Percentiles rank a stretch among this genome's conserved stretches.
Conservation (phyloP, 37 sponge, comb jelly and placozoan genomes). For the Cladorhizidae sp. region DNA sequence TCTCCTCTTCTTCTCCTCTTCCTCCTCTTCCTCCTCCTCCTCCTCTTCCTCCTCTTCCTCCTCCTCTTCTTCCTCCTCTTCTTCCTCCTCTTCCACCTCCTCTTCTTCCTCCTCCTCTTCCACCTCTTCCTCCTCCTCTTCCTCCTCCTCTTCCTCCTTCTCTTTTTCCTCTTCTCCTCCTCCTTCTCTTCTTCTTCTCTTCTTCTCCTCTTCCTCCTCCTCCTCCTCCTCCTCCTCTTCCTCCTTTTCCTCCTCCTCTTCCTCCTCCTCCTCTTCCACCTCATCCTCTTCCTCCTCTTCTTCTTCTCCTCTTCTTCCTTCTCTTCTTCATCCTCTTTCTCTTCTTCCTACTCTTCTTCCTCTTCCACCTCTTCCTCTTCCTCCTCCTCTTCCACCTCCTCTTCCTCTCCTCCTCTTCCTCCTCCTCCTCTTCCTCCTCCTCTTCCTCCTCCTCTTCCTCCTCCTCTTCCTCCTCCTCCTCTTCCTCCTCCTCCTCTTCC, state of each 20-base stretch:
- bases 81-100: too few relatives aligned
- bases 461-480: neutral
- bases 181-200: neutral
- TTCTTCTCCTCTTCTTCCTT: neutral
- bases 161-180: conserved; percentile 4
- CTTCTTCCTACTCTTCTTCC: too few relatives aligned
- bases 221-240: neutral
- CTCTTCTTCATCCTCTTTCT: too few relatives aligned
- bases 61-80: too few relatives aligned
- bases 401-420: conserved; percentile 15
- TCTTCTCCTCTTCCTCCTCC: neutral
- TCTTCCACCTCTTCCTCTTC: too few relatives aligned
- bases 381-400: too few relatives aligned
- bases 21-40: too few relatives aligned
- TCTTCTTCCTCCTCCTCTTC: too few relatives aligned
- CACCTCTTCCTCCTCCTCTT: too few relatives aligned
- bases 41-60: too few relatives aligned
- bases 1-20: too few relatives aligned
- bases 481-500: neutral
- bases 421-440: conserved; percentile 9
- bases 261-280: conserved; percentile 1
- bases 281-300: neutral
- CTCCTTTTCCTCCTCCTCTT: neutral
- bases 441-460: neutral
- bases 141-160: too few relatives aligned